phyloP scores from a whole-genome alignment of 2,797 vertebrate species.

The Oophaga sylvatica region DNA sequence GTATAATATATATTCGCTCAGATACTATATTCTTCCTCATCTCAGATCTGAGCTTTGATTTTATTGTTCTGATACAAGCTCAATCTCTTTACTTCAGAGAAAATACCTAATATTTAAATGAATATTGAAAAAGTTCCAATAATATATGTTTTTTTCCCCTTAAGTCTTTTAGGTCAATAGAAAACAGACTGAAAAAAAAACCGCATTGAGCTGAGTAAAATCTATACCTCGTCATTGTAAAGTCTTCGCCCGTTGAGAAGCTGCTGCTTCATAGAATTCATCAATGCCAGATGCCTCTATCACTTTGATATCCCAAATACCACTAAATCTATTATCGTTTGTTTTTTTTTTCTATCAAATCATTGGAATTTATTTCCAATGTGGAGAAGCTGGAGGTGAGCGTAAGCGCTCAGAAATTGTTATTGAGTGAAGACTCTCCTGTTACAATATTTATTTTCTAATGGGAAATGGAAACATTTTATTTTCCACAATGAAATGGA shows the following conservation, averaged over 20 bases:
- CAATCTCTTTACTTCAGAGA: constrained; percentile 1
- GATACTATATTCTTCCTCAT: not conserved
- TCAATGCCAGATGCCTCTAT: too few relatives aligned
- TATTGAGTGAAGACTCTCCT: constrained; percentile 23
- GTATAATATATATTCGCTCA: too few relatives aligned
- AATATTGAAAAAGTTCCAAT: constrained; percentile 48
- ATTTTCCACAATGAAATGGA: constrained; percentile 54
- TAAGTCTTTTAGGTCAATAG: constrained; percentile 53
- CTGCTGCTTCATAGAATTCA: constrained; percentile 37
- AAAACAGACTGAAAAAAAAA: constrained; percentile 44
- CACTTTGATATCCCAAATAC: constrained; percentile 40
- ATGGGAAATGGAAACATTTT: constrained; percentile 23
- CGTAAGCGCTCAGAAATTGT: constrained; percentile 13
- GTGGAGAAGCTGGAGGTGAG: not conserved
- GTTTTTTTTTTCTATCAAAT: constrained; percentile 46
- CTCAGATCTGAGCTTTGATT: not conserved
- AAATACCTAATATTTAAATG: constrained; percentile 48
- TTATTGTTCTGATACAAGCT: not conserved
- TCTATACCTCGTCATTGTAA: constrained; percentile 57
- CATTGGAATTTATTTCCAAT: constrained; percentile 12
- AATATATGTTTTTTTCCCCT: constrained; percentile 32
- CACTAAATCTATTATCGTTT: constrained; percentile 31
- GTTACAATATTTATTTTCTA: constrained; percentile 43
- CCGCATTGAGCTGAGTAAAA: constrained; percentile 50
- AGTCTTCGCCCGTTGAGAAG: constrained; percentile 45